Evolutionary conservation across 2,888 invertebrate genomes (phyloP), one percentile per base, ranked within the genome.

Genomic region (Sepioteuthis lessoniana): DNA sequence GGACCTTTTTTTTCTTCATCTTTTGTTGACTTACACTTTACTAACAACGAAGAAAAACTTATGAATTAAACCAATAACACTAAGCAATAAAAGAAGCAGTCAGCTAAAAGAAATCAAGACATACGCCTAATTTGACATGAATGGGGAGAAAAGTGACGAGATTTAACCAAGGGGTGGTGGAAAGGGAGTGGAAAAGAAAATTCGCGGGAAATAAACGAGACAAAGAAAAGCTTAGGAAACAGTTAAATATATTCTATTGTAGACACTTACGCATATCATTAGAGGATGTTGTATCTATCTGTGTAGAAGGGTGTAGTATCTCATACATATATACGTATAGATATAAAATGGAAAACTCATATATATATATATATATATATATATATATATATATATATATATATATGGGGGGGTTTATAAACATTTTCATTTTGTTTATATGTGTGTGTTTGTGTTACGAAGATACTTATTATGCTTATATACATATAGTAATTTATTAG

Each of bases 361-460:
- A 90, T 90, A 25, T 91, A 35, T 91, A 35, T 91, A 37, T 37
- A 91, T 91, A 91, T 91, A 91, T 91, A 91, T 91, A 90, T 91
- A 91, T 91, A 91, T 37, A 91, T 37, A 91, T 91, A 8, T 35
- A 91, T 35, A 91, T 35, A 37, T 37, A 91, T 37, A 91, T 37
- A 91, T 91, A 91, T 42, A 42, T 42, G 7, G 7, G 42, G 7
- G 3, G 42, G 42, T 3, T 42, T 5, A 42, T 5, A 42, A 42
- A 42, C n/a, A n/a, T n/a, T n/a, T n/a, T n/a, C n/a, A n/a, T n/a
- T n/a, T n/a, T n/a, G n/a, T n/a, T n/a, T n/a, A n/a, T n/a, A n/a
- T n/a, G n/a, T n/a, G n/a, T n/a, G n/a, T n/a, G n/a, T n/a, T n/a
- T n/a, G n/a, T n/a, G n/a, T n/a, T n/a, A n/a, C n/a, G n/a, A n/a